Evolutionary conservation across 1,140 invertebrate genomes (phyloP).

Genomic region (Sipha flava): DNA sequence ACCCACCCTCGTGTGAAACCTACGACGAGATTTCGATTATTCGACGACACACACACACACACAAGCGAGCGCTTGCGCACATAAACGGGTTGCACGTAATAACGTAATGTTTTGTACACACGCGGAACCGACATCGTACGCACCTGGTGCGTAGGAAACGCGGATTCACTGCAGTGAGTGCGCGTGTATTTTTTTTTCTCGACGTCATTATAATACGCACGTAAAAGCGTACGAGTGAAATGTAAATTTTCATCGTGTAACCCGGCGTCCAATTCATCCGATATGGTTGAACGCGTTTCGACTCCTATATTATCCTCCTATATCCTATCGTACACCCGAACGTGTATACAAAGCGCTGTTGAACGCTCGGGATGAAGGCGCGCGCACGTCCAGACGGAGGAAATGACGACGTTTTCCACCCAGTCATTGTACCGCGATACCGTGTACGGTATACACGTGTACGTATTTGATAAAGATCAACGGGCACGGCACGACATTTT

Average conservation of each 20-base stretch:
- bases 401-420: no score
- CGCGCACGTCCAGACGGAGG: no score
- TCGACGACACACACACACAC: background rate
- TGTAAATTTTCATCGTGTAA: background rate
- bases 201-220: background rate
- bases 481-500: no score
- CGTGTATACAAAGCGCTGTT: no score
- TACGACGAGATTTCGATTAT: slow-evolving; percentile 2
- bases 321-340: no score
- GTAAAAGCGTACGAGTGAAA: background rate
- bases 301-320: background rate
- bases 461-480: no score
- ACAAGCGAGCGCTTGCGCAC: background rate
- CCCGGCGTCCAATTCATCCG: background rate
- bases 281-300: slow-evolving; percentile 7
- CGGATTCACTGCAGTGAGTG: background rate
- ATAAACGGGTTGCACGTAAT: background rate
- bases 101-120: background rate
- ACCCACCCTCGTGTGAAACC: background rate
- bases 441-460: no score
- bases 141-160: background rate
- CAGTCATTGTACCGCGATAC: no score
- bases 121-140: background rate
- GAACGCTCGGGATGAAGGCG: no score
- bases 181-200: background rate